Evolutionary conservation across 2,797 vertebrate genomes (phyloP).

Genomic region (Mus spretus): DNA sequence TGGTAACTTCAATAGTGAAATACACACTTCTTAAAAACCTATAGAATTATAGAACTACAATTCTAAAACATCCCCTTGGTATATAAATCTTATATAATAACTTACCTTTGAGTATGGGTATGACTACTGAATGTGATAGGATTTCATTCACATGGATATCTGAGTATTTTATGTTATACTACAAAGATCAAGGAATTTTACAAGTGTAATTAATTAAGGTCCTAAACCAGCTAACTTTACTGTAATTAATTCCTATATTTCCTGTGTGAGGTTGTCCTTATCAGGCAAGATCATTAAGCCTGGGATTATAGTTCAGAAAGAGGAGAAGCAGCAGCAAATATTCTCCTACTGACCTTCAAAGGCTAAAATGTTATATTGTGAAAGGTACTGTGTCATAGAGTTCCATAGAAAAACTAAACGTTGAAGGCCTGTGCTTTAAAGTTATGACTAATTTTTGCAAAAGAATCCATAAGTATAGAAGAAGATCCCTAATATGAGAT

Average conservation of each 20-base stretch:
- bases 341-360: not conserved
- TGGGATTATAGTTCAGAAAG: not conserved
- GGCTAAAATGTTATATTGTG: not conserved
- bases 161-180: not conserved
- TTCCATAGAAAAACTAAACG: not conserved
- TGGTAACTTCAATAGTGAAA: not conserved
- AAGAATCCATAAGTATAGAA: not conserved
- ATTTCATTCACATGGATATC: not conserved
- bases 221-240: not conserved
- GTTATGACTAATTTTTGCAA: not conserved
- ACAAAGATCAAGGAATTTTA: slow-evolving; percentile 9
- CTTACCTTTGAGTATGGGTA: not conserved
- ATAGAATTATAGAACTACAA: not conserved
- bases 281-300: not conserved
- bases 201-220: not conserved
- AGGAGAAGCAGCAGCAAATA: not conserved
- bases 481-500: not conserved
- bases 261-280: not conserved
- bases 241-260: not conserved
- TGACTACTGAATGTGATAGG: not conserved
- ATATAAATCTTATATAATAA: not conserved
- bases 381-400: not conserved
- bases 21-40: slow-evolving; percentile 28
- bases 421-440: not conserved
- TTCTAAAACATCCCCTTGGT: not conserved